Evolutionary conservation across 1,140 invertebrate genomes (phyloP).

Genomic region (Calycopis cecrops): DNA sequence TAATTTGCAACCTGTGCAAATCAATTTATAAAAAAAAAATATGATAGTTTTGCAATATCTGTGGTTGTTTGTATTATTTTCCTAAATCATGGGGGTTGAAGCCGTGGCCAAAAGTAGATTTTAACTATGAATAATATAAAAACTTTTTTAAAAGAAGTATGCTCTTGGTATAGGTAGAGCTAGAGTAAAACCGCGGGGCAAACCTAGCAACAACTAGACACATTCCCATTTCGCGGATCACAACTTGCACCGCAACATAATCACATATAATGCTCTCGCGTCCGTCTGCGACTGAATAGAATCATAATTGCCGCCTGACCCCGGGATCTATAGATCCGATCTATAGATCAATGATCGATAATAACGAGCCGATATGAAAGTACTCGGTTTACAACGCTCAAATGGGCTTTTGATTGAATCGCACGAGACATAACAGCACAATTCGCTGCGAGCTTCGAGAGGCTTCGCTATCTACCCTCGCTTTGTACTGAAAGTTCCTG

Average conservation of each 20-base stretch:
- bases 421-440: conserved; percentile 18
- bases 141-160: too few relatives aligned
- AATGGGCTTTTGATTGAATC: conserved; percentile 21
- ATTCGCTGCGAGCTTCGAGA: background rate
- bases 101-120: background rate
- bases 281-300: conserved; percentile 42
- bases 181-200: too few relatives aligned
- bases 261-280: conserved; percentile 28
- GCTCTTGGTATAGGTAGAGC: too few relatives aligned
- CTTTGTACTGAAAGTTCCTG: background rate
- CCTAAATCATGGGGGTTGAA: background rate
- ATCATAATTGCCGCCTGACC: conserved; percentile 54
- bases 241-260: conserved; percentile 27
- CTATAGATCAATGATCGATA: conserved; percentile 61
- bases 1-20: too few relatives aligned
- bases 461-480: too few relatives aligned
- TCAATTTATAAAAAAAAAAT: too few relatives aligned
- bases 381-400: conserved; percentile 21
- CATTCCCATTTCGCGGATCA: conserved; percentile 14
- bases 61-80: background rate
- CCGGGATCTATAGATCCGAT: conserved; percentile 51
- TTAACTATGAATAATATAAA: background rate
- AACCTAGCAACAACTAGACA: background rate
- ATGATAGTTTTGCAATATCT: background rate
- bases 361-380: conserved; percentile 48